phyloP scores from a whole-genome alignment of 2,113 vertebrate species.

The Limanda limanda region DNA sequence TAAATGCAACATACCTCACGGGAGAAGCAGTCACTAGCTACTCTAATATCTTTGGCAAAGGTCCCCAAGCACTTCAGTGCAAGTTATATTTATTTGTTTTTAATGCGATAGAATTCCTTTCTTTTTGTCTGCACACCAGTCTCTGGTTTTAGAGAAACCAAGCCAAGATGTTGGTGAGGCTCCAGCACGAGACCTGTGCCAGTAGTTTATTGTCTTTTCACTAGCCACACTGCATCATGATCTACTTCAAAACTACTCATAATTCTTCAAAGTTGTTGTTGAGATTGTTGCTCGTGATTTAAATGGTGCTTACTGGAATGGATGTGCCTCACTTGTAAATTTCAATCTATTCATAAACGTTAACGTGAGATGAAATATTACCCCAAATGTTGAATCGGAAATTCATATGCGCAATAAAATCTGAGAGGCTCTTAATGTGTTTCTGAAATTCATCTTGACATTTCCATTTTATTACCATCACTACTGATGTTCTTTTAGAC shows the following conservation, averaged over 20 bases:
- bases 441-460: constrained; percentile 39
- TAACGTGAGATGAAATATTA: constrained; percentile 34
- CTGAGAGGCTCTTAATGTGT: background rate
- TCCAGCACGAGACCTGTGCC: constrained; percentile 18
- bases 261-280: constrained; percentile 10
- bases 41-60: constrained; percentile 52
- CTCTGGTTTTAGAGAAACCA: constrained; percentile 16
- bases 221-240: constrained; percentile 10
- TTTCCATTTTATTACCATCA: constrained; percentile 42
- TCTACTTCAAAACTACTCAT: constrained; percentile 21
- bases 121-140: background rate
- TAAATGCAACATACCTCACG: constrained; percentile 50
- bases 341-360: constrained; percentile 6
- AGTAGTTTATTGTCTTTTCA: constrained; percentile 40
- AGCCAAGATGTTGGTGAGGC: constrained; percentile 20
- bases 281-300: constrained; percentile 31
- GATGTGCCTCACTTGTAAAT: constrained; percentile 11
- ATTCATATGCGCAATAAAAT: constrained; percentile 29
- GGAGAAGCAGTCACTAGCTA: constrained; percentile 55
- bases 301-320: constrained; percentile 28
- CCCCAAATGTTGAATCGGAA: constrained; percentile 35
- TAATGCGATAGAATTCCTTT: constrained; percentile 20
- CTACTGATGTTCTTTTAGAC: constrained; percentile 53
- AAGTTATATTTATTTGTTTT: constrained; percentile 34
- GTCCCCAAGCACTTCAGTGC: constrained; percentile 19